Base-by-base conservation (phyloP, 2,888 invertebrate species). In the Pachymerium ferrugineum region DNA sequence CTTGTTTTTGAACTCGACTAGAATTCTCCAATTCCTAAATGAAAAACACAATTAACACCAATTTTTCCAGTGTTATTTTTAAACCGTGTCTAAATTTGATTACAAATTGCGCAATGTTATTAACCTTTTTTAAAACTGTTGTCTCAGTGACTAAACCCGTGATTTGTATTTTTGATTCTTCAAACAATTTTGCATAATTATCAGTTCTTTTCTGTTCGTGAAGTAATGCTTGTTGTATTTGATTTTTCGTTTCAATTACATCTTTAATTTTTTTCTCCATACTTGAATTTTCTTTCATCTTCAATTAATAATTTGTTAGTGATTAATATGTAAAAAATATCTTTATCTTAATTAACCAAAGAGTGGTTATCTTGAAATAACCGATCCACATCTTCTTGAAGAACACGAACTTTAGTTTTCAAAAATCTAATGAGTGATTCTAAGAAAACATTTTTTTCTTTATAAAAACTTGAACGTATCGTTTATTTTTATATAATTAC, bases 1-100 rank as follows among this genome's bases (percentile, higher is more conserved):
- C 81, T 74, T 81, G 83, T 79, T 86, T 86, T 73, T 86, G 79
- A 62, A 84, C 83, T 74, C 84, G 81, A 76, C 84, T 85, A 71
- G 85, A 75, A 62, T 81, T 80, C 0, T 87, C 86, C 62, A 85
- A 78, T 80, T 86, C 86, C 82, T 85, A 70, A 29, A 33, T 8
- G 22, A 35, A 47, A 35, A 25, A 14, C 28, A 38, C 38, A 16
- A 29, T 42, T 8, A 28, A 70, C 67, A 77, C 77, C 75, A 76
- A 76, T 73, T 76, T 77, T 67, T 8, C 38, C 3, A 2, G 38
- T 8, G 38, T 0, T 38, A 38, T 38, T 38, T 47, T 47, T 47
- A 47, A 16, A 47, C n/a, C n/a, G n/a, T n/a, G 4, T 16, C 14
- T 38, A 38, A 38, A 38, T 38, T 38, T 38, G 38, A 6, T 76